These are phyloP conservation scores for Gracilinanus agilis DNA, from an alignment of 2,113 vertebrate genomes.

Conservation along the genomic window DNA sequence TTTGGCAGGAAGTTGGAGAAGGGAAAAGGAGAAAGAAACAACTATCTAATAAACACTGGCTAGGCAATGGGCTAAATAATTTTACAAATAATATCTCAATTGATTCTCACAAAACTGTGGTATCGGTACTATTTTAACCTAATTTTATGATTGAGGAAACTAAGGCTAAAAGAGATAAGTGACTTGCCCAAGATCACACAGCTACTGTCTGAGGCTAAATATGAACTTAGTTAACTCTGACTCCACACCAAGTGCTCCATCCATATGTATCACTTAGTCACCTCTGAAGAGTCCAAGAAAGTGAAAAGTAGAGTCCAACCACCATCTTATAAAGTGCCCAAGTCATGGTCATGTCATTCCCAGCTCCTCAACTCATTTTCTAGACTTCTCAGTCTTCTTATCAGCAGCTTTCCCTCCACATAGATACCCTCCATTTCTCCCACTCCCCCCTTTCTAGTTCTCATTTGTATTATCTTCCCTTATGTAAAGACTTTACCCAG, in stretches of 20 bases:
- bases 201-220: not conserved
- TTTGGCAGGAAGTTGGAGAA: not conserved
- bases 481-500: not conserved
- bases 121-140: not conserved
- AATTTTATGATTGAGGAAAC: not conserved
- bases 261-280: not conserved
- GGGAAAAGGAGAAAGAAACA: not conserved
- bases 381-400: not conserved
- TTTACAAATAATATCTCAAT: not conserved
- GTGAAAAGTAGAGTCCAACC: not conserved
- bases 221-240: not conserved
- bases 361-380: not conserved
- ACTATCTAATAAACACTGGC: not conserved
- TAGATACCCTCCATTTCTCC: not conserved
- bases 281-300: not conserved
- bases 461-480: not conserved
- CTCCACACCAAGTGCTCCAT: not conserved
- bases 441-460: too few species aligned
- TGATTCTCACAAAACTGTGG: not conserved
- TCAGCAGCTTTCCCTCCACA: not conserved
- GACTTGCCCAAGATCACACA: not conserved
- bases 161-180: not conserved
- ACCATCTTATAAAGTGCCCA: not conserved
- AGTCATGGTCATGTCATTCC: not conserved
- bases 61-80: not conserved